Conservation (phyloP, 2,797 vertebrate genomes). For the Tinamus major region DNA sequence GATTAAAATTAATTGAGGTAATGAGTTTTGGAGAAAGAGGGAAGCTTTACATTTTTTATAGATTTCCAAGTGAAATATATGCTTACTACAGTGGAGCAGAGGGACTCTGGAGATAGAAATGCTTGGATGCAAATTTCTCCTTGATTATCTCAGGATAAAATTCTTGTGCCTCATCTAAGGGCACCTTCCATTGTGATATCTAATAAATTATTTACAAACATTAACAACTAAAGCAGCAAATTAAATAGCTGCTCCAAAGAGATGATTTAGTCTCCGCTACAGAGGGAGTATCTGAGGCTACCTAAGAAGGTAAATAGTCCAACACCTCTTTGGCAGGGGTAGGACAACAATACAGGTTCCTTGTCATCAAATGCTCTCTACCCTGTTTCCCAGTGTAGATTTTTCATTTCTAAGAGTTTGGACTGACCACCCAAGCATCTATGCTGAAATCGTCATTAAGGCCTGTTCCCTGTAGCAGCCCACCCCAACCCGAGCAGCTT, state of each 20-base stretch:
- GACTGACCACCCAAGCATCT: not conserved
- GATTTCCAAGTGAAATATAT: not conserved
- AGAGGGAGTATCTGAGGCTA: not conserved
- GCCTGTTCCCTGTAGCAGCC: not conserved
- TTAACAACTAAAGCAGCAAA: not conserved
- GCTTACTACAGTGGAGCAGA: not conserved
- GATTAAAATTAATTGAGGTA: slow-evolving; percentile 29
- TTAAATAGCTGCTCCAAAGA: not conserved
- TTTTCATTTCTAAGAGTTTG: not conserved
- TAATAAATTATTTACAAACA: not conserved
- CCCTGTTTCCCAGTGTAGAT: not conserved
- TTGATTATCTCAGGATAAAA: not conserved
- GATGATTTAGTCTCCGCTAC: not conserved
- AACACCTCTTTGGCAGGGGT: not conserved
- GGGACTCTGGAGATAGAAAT: not conserved
- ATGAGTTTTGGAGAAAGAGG: slow-evolving; percentile 18
- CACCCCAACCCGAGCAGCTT: not conserved
- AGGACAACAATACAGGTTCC: not conserved
- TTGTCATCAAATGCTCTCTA: not conserved
- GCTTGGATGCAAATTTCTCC: not conserved
- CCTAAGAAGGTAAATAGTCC: not conserved
- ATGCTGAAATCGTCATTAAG: not conserved
- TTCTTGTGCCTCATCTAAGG: not conserved
- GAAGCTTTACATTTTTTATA: not conserved
- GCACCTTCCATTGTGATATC: not conserved